phyloP scores from a whole-genome alignment of 2,113 vertebrate species.

The Gyps fulvus region DNA sequence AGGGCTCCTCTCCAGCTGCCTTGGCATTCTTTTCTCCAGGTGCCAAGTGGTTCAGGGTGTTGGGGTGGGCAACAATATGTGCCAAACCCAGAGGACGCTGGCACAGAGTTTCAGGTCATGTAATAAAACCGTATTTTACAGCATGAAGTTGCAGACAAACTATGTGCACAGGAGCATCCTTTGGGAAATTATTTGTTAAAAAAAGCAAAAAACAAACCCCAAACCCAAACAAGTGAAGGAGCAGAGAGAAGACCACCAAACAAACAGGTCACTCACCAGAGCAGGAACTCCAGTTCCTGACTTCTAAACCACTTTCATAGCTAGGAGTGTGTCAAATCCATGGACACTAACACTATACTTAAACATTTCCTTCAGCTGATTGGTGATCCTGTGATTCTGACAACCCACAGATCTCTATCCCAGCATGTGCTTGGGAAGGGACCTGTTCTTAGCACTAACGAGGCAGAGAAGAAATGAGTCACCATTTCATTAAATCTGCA shows the following conservation, averaged over 20 bases:
- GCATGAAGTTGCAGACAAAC: too few species aligned
- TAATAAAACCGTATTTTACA: neutral
- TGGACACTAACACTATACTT: neutral
- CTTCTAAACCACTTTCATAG: neutral
- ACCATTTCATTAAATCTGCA: neutral
- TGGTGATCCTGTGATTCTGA: too few species aligned
- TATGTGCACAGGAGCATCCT: too few species aligned
- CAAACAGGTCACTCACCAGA: neutral
- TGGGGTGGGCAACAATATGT: neutral
- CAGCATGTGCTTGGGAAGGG: neutral
- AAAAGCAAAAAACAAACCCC: too few species aligned
- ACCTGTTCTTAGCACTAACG: neutral
- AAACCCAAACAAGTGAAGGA: neutral
- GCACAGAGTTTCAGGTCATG: neutral
- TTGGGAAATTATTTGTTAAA: neutral
- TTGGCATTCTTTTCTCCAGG: neutral
- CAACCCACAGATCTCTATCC: neutral
- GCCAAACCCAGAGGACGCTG: neutral
- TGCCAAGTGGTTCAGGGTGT: neutral
- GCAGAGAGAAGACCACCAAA: neutral
- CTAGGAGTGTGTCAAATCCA: neutral
- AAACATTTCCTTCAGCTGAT: neutral
- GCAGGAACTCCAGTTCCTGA: neutral
- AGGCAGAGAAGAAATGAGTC: neutral
- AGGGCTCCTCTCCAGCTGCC: neutral